These are phyloP conservation scores for Sinocyclocheilus grahami DNA, from an alignment of 2,113 vertebrate species.

Conservation along the genomic window DNA sequence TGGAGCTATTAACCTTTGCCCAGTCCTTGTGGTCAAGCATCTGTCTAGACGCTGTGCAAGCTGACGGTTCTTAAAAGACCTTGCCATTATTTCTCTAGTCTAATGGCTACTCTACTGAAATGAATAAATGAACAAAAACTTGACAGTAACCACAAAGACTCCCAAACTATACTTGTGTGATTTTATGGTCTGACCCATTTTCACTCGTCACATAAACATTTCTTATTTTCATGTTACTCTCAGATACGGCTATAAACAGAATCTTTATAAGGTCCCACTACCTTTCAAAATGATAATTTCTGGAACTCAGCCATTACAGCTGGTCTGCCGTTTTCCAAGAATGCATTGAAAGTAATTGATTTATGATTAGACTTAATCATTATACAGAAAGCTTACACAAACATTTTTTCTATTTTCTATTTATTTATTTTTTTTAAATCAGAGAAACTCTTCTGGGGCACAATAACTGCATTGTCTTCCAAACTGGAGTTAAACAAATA, in stretches of 20 bases:
- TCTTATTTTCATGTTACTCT: neutral
- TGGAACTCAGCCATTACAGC: neutral
- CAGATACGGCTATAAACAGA: neutral
- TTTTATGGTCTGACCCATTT: neutral
- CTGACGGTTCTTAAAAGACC: neutral
- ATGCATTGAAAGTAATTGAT: neutral
- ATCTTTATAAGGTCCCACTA: neutral
- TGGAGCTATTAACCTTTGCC: slow-evolving; percentile 67
- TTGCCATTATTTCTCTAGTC: neutral
- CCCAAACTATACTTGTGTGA: neutral
- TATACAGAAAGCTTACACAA: neutral
- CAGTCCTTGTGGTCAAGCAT: slow-evolving; percentile 17
- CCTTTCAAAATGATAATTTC: too few relatives aligned
- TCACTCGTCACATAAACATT: neutral
- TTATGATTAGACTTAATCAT: slow-evolving; percentile 4
- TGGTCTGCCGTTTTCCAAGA: neutral
- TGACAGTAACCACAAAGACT: neutral
- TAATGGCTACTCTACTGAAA: neutral
- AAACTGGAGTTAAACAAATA: slow-evolving; percentile 39
- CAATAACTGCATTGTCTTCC: slow-evolving; percentile 11
- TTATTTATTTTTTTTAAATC: neutral
- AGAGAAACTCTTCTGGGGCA: neutral
- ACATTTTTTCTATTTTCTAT: too few relatives aligned
- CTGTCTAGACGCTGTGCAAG: slow-evolving; percentile 44
- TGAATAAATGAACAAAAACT: neutral